Evolutionary conservation across 2,797 vertebrate species (phyloP).

Genomic region (Ceryle rudis): DNA sequence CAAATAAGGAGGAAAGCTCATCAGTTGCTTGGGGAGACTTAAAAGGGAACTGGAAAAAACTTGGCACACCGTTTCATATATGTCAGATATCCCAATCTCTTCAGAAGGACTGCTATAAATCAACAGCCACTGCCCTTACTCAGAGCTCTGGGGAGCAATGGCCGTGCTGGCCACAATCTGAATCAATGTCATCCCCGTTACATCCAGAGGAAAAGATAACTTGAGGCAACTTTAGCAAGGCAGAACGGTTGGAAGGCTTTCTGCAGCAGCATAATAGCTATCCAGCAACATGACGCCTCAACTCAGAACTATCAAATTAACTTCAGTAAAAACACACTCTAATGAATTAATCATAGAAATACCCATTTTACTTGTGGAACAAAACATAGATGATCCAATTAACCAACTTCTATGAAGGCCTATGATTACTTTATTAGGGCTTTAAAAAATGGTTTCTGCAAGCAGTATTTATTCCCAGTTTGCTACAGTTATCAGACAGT

Average conservation of each 20-base stretch:
- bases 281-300: not conserved
- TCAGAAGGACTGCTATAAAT: not conserved
- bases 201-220: not conserved
- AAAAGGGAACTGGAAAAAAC: not conserved
- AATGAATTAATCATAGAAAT: conserved; percentile 57
- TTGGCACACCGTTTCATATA: fast-evolving
- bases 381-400: conserved; percentile 40
- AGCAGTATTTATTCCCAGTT: conserved; percentile 55
- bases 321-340: conserved; percentile 14
- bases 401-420: conserved; percentile 33
- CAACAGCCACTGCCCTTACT: not conserved
- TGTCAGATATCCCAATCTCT: not conserved
- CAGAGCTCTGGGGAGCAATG: not conserved
- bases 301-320: conserved; percentile 55
- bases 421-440: conserved; percentile 31
- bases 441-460: conserved; percentile 47
- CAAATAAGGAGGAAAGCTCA: not conserved
- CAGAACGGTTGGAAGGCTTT: not conserved
- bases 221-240: not conserved
- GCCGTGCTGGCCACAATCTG: not conserved
- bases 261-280: not conserved
- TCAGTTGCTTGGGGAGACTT: not conserved
- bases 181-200: not conserved
- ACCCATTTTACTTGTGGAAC: conserved; percentile 1
- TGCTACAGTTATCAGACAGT: conserved; percentile 59